phyloP scores from a whole-genome alignment of 1,140 invertebrate species.

The Hirudo medicinalis region DNA sequence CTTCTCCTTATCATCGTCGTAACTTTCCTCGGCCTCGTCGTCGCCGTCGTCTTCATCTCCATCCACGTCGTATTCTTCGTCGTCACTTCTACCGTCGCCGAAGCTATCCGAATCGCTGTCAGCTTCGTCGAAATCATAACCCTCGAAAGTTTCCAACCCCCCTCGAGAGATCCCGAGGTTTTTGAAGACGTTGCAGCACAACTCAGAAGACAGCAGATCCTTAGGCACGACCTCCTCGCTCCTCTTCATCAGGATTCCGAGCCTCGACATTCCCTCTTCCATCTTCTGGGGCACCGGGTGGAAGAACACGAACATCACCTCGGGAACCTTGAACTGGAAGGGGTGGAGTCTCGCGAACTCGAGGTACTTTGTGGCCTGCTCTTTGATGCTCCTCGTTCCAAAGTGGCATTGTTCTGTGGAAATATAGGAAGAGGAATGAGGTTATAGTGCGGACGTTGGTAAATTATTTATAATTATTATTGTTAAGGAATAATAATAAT shows the following conservation, averaged over 20 bases:
- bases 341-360: neutral
- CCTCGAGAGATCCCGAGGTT: too few relatives aligned
- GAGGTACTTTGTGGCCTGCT: slow-evolving; percentile 8
- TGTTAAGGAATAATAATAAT: too few relatives aligned
- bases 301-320: slow-evolving; percentile 26
- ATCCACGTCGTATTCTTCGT: too few relatives aligned
- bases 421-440: too few relatives aligned
- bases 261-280: neutral
- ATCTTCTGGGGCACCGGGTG: slow-evolving; percentile 28
- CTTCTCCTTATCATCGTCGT: neutral
- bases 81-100: too few relatives aligned
- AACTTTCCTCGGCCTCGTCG: neutral
- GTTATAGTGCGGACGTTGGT: too few relatives aligned
- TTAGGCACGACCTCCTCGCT: neutral
- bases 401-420: slow-evolving; percentile 3
- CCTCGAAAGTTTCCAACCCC: too few relatives aligned
- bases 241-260: neutral
- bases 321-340: neutral
- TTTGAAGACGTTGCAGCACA: neutral
- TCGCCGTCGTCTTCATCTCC: neutral
- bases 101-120: too few relatives aligned
- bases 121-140: too few relatives aligned
- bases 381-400: slow-evolving; percentile 1
- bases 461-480: too few relatives aligned
- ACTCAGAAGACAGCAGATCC: neutral